A percentile compares a stretch with the other conserved stretches of the same genome.
phyloP scores from a whole-genome alignment of 2,797 vertebrate genomes.

The Pangasius krempfi region DNA sequence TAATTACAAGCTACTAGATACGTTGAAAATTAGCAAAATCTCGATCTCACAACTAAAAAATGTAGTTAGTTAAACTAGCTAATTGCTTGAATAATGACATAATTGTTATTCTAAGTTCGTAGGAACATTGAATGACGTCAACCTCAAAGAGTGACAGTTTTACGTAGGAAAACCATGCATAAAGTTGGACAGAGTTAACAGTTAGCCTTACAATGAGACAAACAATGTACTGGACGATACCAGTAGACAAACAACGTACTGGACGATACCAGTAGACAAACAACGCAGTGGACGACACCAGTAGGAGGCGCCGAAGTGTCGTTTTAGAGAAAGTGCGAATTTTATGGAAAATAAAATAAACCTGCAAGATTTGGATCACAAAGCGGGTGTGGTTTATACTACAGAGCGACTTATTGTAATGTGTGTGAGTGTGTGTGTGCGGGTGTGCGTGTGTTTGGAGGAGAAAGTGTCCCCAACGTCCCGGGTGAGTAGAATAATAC shows the following conservation, averaged over 20 bases:
- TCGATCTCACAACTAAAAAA: not conserved
- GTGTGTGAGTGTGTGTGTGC: slow-evolving; percentile 8
- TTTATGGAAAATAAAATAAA: slow-evolving; percentile 19
- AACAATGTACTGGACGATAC: not conserved
- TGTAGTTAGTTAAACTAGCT: not conserved
- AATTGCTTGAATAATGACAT: not conserved
- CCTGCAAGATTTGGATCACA: not conserved
- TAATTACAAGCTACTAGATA: not conserved
- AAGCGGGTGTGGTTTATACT: not conserved
- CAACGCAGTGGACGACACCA: not conserved
- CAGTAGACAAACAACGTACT: not conserved
- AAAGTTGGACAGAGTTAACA: not conserved
- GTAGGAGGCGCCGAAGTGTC: not conserved
- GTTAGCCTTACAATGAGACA: not conserved
- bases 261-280: not conserved
- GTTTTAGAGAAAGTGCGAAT: not conserved
- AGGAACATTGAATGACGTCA: not conserved
- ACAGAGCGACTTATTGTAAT: not conserved
- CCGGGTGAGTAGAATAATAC: slow-evolving; percentile 86
- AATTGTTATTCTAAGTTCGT: not conserved
- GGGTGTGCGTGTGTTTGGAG: slow-evolving; percentile 52
- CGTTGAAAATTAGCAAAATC: not conserved
- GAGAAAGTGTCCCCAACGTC: slow-evolving; percentile 77
- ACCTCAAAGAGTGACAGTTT: not conserved
- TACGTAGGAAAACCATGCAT: not conserved